Evolutionary conservation across 2,797 vertebrate species (phyloP).

Genomic region (Crotalus adamanteus): DNA sequence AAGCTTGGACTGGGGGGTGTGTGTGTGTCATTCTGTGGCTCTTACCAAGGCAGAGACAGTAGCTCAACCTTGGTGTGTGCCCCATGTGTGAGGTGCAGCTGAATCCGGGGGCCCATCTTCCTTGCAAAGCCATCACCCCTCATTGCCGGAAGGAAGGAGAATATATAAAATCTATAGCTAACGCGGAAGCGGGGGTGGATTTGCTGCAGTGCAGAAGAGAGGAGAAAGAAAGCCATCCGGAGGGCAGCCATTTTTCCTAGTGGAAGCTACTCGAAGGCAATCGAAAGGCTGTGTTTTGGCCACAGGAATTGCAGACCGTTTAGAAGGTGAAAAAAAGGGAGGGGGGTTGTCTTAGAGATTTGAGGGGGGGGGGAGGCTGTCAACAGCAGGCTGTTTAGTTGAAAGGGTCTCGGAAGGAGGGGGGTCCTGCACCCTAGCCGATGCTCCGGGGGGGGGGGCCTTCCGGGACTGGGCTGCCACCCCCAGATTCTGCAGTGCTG

Average conservation of each 20-base stretch:
- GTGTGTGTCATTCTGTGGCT: not conserved
- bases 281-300: not conserved
- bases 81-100: not conserved
- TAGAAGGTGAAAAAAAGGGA: rapidly evolving
- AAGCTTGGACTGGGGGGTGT: too few relatives aligned
- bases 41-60: not conserved
- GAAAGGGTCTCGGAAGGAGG: not conserved
- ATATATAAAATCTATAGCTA: too few relatives aligned
- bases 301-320: too few relatives aligned
- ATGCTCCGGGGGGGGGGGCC: not conserved
- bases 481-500: slow-evolving; percentile 21
- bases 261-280: not conserved
- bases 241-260: not conserved
- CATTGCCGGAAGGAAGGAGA: not conserved
- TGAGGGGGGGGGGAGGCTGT: not conserved
- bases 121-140: too few relatives aligned
- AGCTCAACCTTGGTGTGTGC: not conserved
- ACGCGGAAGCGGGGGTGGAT: not conserved
- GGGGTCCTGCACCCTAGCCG: not conserved
- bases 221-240: not conserved
- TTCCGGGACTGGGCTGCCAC: not conserved
- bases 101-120: not conserved
- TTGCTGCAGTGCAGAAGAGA: not conserved
- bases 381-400: too few relatives aligned
- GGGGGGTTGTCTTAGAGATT: not conserved